Conservation (phyloP, 2,113 vertebrate genomes). For the Pipra filicauda region DNA sequence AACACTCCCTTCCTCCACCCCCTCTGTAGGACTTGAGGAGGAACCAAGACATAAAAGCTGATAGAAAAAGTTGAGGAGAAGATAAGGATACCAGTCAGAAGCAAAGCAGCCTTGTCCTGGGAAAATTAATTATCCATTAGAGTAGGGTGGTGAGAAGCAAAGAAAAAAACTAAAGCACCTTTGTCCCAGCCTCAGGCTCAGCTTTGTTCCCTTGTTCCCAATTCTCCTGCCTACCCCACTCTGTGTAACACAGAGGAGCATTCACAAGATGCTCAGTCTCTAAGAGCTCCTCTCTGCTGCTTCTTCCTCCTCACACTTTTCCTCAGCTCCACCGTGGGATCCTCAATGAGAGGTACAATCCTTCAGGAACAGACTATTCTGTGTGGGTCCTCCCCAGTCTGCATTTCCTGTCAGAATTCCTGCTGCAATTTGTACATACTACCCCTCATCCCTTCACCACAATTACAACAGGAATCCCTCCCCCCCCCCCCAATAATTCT, state of each 20-base stretch:
- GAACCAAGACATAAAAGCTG: background rate
- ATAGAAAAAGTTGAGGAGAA: background rate
- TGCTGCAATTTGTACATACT: background rate
- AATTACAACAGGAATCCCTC: background rate
- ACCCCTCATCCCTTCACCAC: background rate
- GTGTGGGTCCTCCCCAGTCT: rapidly evolving
- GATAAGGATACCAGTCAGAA: rapidly evolving
- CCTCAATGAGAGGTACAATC: background rate
- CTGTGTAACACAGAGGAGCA: rapidly evolving
- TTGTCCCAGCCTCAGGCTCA: background rate
- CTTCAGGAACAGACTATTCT: background rate
- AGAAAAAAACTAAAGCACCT: background rate
- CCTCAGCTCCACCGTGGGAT: background rate
- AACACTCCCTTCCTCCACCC: rapidly evolving
- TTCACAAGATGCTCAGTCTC: too few species aligned
- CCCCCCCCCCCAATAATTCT: background rate
- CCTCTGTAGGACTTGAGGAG: background rate
- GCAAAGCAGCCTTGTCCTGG: background rate
- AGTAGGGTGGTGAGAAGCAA: background rate
- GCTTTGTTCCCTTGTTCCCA: background rate
- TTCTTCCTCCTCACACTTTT: background rate
- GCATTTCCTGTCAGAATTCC: background rate
- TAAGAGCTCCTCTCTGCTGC: background rate
- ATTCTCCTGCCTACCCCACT: background rate
- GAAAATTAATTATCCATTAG: background rate